Evolutionary conservation across 2,113 vertebrate species (phyloP).

Genomic region (Planiliza haematocheilus): DNA sequence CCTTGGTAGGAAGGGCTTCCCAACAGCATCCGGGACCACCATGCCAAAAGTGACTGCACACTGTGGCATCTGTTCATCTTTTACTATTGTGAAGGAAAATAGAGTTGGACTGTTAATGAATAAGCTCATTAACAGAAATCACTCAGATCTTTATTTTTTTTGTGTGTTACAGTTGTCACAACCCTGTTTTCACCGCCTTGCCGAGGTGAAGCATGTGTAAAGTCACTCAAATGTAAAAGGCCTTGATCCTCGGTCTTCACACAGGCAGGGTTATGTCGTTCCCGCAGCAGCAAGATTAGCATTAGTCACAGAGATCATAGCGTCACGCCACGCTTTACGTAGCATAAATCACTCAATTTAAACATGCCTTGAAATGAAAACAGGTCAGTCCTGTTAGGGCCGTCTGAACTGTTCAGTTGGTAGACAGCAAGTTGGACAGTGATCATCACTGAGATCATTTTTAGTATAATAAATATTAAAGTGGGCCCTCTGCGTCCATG

Average conservation of each 20-base stretch:
- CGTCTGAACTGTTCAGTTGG: no score
- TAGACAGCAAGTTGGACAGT: no score
- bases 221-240: not conserved
- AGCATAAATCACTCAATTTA: slow-evolving; percentile 17
- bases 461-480: no score
- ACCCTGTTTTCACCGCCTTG: not conserved
- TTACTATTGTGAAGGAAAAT: not conserved
- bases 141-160: no score
- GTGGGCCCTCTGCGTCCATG: not conserved
- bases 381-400: no score
- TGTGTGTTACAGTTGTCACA: not conserved
- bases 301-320: slow-evolving; percentile 23
- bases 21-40: slow-evolving; percentile 63
- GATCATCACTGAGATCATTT: not conserved
- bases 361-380: not conserved
- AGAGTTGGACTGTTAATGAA: not conserved
- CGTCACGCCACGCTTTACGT: not conserved
- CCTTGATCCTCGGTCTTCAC: not conserved
- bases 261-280: not conserved
- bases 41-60: slow-evolving; percentile 44
- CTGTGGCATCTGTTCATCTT: slow-evolving; percentile 10
- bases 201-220: not conserved
- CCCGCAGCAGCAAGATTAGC: not conserved
- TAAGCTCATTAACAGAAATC: not conserved
- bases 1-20: slow-evolving; percentile 46